Evolutionary conservation across 2,113 vertebrate genomes (phyloP).

Genomic region (Anarrhichthys ocellatus): DNA sequence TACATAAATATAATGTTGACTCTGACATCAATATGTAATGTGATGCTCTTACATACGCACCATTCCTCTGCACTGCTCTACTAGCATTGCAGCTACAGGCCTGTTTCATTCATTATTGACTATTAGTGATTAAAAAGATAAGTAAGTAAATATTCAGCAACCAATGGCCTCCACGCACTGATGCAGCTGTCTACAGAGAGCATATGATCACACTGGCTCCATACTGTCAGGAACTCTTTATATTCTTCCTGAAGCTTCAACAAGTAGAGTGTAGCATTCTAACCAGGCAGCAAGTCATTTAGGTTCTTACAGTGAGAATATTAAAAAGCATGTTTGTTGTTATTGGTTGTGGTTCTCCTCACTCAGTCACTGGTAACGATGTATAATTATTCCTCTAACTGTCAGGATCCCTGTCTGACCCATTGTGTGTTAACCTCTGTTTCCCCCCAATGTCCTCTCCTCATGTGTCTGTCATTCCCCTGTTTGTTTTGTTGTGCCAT

Average conservation of each 20-base stretch:
- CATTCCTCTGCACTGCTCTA: not conserved
- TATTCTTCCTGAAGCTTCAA: not conserved
- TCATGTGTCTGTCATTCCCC: too few relatives aligned
- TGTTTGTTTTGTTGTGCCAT: too few relatives aligned
- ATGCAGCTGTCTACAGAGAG: not conserved
- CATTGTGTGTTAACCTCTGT: too few relatives aligned
- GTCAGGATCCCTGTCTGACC: too few relatives aligned
- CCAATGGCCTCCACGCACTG: not conserved
- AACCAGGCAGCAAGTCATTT: not conserved
- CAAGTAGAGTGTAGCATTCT: not conserved
- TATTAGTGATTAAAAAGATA: constrained; percentile 24
- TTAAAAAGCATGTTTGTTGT: not conserved
- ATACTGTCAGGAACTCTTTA: not conserved
- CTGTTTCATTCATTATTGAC: not conserved
- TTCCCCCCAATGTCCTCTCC: too few relatives aligned
- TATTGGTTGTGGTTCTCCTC: not conserved
- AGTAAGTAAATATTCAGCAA: constrained; percentile 20
- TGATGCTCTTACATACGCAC: not conserved
- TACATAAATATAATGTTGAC: not conserved
- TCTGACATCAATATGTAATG: not conserved
- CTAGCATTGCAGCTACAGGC: not conserved
- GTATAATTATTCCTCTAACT: not conserved
- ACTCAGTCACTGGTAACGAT: not conserved
- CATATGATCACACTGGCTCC: not conserved
- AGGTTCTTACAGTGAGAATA: not conserved